Conservation (phyloP, 2,888 invertebrate genomes). For the Euzophera pinguis region DNA sequence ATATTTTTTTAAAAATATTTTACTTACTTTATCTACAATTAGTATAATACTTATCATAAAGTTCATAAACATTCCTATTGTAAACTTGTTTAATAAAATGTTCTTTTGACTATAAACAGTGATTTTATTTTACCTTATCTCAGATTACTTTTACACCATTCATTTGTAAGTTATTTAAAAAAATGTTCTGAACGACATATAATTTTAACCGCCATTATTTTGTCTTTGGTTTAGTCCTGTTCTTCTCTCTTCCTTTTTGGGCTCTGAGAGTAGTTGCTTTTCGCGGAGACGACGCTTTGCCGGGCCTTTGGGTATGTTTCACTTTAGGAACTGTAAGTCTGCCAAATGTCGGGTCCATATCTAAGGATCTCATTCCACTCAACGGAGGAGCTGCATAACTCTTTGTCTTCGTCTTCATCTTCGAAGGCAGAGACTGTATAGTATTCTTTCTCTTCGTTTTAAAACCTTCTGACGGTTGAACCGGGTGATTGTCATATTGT, state of each 20-base stretch:
- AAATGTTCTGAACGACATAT: neutral
- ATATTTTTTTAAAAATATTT: too few species aligned
- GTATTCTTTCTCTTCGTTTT: conserved; percentile 32
- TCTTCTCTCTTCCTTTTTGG: conserved; percentile 33
- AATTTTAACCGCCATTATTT: neutral
- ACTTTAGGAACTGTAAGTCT: neutral
- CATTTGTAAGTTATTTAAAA: neutral
- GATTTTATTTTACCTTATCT: conserved; percentile 1
- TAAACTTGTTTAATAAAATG: conserved; percentile 6
- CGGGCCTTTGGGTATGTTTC: conserved; percentile 21
- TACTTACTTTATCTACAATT: neutral
- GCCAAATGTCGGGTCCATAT: conserved; percentile 19
- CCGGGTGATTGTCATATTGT: conserved; percentile 31
- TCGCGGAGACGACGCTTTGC: conserved; percentile 38
- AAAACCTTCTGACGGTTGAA: conserved; percentile 17
- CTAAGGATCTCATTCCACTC: conserved; percentile 18
- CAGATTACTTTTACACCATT: neutral
- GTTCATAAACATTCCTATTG: conserved; percentile 4
- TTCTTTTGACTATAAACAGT: conserved; percentile 2
- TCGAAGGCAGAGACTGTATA: conserved; percentile 28
- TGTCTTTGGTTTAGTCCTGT: conserved; percentile 21
- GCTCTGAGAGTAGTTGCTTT: conserved; percentile 33
- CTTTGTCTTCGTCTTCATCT: conserved; percentile 36
- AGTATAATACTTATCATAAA: too few species aligned
- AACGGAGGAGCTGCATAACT: conserved; percentile 29